These are phyloP conservation scores for Prionace glauca DNA, from an alignment of 2,797 vertebrate genomes.

Conservation along the genomic window DNA sequence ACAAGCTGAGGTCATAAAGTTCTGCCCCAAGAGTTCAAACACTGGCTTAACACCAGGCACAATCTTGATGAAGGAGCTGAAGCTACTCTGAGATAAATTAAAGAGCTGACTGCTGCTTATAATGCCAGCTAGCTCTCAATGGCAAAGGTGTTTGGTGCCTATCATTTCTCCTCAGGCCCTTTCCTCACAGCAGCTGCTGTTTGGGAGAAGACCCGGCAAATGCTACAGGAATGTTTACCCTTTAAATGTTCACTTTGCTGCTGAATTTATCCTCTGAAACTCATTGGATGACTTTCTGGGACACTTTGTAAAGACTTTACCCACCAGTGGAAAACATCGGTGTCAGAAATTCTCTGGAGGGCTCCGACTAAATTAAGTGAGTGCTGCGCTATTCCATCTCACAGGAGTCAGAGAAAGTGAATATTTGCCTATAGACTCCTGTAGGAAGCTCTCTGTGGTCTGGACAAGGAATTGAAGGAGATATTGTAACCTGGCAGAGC, in stretches of 20 bases:
- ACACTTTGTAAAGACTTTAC: not conserved
- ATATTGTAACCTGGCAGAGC: not conserved
- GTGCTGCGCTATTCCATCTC: not conserved
- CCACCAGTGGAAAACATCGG: not conserved
- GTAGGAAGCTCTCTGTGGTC: not conserved
- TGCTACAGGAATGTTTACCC: not conserved
- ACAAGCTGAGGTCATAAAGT: too few relatives aligned
- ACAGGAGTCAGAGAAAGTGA: not conserved
- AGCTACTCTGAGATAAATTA: not conserved
- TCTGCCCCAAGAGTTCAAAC: not conserved
- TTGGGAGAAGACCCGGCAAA: not conserved
- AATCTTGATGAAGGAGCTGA: not conserved
- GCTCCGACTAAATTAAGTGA: not conserved
- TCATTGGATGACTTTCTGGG: not conserved
- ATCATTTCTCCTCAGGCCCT: not conserved
- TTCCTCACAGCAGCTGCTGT: not conserved
- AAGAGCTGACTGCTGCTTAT: not conserved
- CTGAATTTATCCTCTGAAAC: not conserved
- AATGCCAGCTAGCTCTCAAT: not conserved
- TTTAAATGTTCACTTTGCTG: not conserved
- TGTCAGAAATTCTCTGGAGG: not conserved
- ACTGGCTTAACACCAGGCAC: not conserved
- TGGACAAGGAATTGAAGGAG: not conserved
- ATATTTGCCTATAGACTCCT: not conserved
- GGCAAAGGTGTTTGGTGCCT: not conserved